Conservation (phyloP, 2,888 invertebrate species). For the Patella caerulea region DNA sequence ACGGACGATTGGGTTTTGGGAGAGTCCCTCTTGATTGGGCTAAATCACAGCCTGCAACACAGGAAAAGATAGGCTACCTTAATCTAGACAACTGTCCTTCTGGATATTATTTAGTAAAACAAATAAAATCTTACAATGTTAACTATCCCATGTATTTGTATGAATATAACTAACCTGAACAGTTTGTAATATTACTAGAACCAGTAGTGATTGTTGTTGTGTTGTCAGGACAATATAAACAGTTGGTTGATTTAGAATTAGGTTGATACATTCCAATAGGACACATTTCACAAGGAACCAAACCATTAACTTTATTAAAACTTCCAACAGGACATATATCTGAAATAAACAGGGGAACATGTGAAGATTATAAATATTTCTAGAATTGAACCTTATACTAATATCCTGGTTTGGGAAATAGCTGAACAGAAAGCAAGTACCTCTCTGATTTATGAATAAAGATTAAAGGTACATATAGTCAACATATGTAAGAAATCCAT, state of each 20-base stretch:
- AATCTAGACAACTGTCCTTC: too few species aligned
- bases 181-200: slow-evolving; percentile 7
- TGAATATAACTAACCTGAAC: not conserved
- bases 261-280: slow-evolving; percentile 26
- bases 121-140: not conserved
- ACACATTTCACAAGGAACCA: slow-evolving; percentile 28
- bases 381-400: too few species aligned
- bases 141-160: slow-evolving; percentile 10
- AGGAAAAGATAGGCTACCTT: too few species aligned
- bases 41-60: too few species aligned
- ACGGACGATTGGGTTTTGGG: too few species aligned
- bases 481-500: too few species aligned
- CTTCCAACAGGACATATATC: slow-evolving; percentile 9
- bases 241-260: slow-evolving; percentile 24
- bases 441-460: too few species aligned
- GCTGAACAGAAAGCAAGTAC: too few species aligned
- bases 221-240: slow-evolving; percentile 30
- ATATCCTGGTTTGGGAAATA: too few species aligned
- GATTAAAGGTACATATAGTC: too few species aligned
- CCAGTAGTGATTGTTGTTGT: slow-evolving; percentile 26
- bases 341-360: not conserved
- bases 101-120: not conserved
- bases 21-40: too few species aligned
- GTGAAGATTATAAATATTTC: too few species aligned
- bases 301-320: slow-evolving; percentile 6